Evolutionary conservation across 1,140 invertebrate species (phyloP), one percentile per base, ranked within the genome.

Genomic region (Drosophila parabipectinata): DNA sequence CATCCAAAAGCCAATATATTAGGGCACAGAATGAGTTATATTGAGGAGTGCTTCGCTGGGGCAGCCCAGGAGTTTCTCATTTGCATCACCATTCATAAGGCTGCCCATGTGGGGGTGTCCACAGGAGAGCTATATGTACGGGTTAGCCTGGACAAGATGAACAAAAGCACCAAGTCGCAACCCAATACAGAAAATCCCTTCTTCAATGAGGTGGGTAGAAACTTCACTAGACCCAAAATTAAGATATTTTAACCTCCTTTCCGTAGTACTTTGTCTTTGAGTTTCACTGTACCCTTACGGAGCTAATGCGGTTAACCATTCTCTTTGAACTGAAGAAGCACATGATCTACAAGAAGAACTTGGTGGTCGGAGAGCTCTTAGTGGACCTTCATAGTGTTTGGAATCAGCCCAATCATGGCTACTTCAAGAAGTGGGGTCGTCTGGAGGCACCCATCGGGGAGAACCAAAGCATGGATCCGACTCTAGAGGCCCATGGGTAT

Each of bases 371-470:
- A 52, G 94, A 94, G 73, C 92, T 95, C 18, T 93, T 94, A 41
- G 93, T 96, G 21, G 96, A 96, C 92, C 91, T 96, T 21, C 94
- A 94, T 9, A 96, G 95, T 12, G 94, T 96, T 1, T 96, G 95
- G 94, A 93, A 93, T 60, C 94, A 83, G 56, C 32, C 78, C 95
- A 95, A 95, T 92, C 96, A 95, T 79, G 94, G 95, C 83, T 97
- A 96, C 90, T 95, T 95, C 77, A 95, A 96, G 83, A 97, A 96
- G 92, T 97, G 96, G 96, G 96, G 95, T 1, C 93, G 95, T 66
- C 79, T 97, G 3, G 91, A 92, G 44, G 94, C 92, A 7, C 94
- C 96, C 72, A 94, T 78, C 5, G 95, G 3, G 93, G 95, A 79
- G 93, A 95, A 64, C 0, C 41, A 12, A 0, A 1, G 90, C 92